phyloP scores from a whole-genome alignment of 1,140 invertebrate species.

The Harpegnathos saltator region DNA sequence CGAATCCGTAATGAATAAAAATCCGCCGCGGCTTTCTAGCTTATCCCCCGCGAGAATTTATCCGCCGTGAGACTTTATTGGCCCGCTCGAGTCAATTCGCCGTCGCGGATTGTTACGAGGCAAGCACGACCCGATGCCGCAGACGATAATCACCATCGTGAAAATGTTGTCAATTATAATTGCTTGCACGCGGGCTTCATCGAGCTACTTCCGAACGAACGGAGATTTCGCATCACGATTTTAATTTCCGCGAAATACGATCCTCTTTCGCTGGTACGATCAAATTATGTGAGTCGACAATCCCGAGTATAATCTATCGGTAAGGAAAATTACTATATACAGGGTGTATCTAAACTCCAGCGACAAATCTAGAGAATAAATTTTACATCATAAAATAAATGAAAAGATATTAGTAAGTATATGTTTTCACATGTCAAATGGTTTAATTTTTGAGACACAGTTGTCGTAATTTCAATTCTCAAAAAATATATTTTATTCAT shows the following conservation, averaged over 20 bases:
- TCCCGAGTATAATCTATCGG: too few relatives aligned
- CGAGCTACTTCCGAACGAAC: neutral
- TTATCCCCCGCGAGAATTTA: slow-evolving; percentile 15
- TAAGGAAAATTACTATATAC: too few relatives aligned
- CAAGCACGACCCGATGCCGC: neutral
- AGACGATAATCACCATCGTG: neutral
- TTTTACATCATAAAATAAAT: too few relatives aligned
- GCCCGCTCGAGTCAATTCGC: slow-evolving; percentile 19
- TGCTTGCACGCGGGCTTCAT: neutral
- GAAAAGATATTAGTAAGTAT: too few relatives aligned
- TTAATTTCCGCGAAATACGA: neutral
- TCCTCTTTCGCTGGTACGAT: neutral
- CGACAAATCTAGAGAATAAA: too few relatives aligned
- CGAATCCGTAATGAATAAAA: slow-evolving; percentile 45
- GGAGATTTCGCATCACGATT: neutral
- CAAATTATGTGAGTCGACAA: too few relatives aligned
- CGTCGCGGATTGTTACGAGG: slow-evolving; percentile 22
- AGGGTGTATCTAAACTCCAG: too few relatives aligned
- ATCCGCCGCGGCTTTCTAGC: neutral
- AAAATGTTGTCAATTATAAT: slow-evolving; percentile 1
- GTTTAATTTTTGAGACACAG: too few relatives aligned
- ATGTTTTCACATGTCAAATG: too few relatives aligned
- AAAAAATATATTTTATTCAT: too few relatives aligned
- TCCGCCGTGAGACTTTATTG: slow-evolving; percentile 20
- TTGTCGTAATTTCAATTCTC: too few relatives aligned